Conservation (phyloP, 2,113 vertebrate species). For the Serinus canaria region DNA sequence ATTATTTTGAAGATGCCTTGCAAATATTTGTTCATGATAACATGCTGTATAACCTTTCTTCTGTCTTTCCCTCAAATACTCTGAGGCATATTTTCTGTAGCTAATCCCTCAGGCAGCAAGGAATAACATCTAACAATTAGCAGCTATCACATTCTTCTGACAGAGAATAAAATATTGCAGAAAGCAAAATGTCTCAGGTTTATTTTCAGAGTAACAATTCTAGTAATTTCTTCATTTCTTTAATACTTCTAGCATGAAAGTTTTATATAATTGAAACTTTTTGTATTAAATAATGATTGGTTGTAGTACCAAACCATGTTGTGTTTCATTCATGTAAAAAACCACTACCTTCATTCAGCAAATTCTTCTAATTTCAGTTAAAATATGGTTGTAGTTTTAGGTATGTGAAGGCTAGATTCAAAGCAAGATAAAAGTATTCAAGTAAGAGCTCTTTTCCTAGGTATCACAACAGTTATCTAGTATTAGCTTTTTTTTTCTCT, state of each 20-base stretch:
- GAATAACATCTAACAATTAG: conserved; percentile 1
- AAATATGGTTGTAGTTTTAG: background rate
- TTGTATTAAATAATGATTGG: background rate
- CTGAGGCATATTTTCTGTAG: background rate
- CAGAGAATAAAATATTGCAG: background rate
- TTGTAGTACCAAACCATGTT: background rate
- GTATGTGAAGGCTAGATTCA: background rate
- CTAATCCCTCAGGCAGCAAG: background rate
- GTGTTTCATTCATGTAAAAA: background rate
- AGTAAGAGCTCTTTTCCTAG: background rate
- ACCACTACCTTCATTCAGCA: background rate
- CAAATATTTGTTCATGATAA: conserved; percentile 22
- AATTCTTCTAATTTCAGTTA: background rate
- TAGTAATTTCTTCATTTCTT: background rate
- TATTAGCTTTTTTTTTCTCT: background rate
- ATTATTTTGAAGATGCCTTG: background rate
- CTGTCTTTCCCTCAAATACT: background rate
- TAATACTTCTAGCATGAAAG: background rate
- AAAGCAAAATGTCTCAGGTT: background rate
- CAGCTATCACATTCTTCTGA: background rate
- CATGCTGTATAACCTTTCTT: background rate
- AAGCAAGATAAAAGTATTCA: background rate
- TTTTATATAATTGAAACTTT: background rate
- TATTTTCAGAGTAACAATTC: background rate
- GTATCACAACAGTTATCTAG: background rate